These are phyloP conservation scores for Saturnia japonica DNA, from an alignment of 2,888 invertebrate species.

Conservation along the genomic window DNA sequence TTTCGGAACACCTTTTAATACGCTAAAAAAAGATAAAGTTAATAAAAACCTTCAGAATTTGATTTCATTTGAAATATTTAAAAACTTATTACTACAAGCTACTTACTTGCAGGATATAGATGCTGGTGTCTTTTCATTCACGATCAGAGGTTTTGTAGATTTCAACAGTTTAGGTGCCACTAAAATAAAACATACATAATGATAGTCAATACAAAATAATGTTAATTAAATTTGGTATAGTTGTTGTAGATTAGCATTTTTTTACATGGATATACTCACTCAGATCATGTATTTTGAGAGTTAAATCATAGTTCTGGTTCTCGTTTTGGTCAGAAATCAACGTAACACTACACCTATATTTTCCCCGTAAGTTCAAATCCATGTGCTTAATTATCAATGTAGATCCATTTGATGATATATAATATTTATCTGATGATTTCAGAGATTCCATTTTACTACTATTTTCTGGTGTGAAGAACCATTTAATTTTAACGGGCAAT, in stretches of 20 bases:
- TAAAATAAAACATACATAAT: neutral
- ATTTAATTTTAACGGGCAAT: conserved; percentile 1
- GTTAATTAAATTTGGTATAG: neutral
- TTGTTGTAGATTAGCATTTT: neutral
- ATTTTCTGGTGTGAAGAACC: conserved; percentile 9
- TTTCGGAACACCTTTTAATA: conserved; percentile 26
- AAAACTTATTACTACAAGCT: neutral
- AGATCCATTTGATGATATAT: conserved; percentile 19
- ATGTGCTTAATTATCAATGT: conserved; percentile 20
- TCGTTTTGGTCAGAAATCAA: conserved; percentile 22
- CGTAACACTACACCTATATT: conserved; percentile 26
- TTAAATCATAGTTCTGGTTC: conserved; percentile 18
- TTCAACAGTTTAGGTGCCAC: conserved; percentile 17
- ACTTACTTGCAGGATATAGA: conserved; percentile 14
- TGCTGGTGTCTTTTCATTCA: neutral
- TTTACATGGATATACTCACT: neutral
- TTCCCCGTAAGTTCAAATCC: conserved; percentile 24
- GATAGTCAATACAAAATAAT: neutral
- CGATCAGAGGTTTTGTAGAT: neutral
- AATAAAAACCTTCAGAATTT: neutral
- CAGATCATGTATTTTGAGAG: conserved; percentile 24
- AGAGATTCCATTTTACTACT: neutral
- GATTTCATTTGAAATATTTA: neutral
- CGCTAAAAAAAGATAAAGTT: neutral
- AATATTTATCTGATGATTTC: conserved; percentile 17